Percentiles rank a stretch among this genome's conserved stretches.
These are phyloP conservation scores for Pluvianellus socialis DNA, from an alignment of 2,113 vertebrate species.

Conservation along the genomic window DNA sequence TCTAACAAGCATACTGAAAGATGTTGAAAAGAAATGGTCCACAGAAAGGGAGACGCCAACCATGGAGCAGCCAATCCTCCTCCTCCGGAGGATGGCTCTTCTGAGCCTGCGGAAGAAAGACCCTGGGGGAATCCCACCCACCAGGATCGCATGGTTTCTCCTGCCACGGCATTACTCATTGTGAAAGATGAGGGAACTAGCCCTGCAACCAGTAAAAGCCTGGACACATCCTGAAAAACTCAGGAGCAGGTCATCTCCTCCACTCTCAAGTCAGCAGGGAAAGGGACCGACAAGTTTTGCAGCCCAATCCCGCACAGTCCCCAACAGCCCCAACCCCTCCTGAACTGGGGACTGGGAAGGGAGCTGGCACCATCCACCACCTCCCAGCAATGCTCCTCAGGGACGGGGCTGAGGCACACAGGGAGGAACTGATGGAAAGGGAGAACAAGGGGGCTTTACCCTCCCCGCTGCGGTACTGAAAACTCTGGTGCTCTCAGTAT, in stretches of 20 bases:
- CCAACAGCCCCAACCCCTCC: background rate
- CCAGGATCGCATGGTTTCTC: background rate
- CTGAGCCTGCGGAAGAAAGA: background rate
- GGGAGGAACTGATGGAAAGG: background rate
- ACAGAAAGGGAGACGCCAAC: background rate
- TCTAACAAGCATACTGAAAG: background rate
- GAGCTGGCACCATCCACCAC: background rate
- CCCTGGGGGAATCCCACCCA: background rate
- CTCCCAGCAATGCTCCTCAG: background rate
- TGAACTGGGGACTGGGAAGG: background rate
- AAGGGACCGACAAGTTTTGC: background rate
- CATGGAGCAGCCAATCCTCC: background rate
- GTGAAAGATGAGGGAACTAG: background rate
- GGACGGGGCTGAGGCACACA: background rate
- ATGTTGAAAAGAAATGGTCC: conserved; percentile 30
- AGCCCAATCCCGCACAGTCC: rapidly evolving
- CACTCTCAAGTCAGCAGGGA: background rate
- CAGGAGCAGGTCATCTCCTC: background rate
- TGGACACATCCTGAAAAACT: background rate
- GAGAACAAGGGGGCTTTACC: background rate
- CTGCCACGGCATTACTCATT: background rate
- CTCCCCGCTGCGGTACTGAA: background rate
- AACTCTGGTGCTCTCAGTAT: background rate
- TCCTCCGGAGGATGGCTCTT: background rate
- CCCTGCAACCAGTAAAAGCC: background rate